Base-by-base conservation (phyloP, 2,113 vertebrate species). In the Ginglymostoma cirratum region DNA sequence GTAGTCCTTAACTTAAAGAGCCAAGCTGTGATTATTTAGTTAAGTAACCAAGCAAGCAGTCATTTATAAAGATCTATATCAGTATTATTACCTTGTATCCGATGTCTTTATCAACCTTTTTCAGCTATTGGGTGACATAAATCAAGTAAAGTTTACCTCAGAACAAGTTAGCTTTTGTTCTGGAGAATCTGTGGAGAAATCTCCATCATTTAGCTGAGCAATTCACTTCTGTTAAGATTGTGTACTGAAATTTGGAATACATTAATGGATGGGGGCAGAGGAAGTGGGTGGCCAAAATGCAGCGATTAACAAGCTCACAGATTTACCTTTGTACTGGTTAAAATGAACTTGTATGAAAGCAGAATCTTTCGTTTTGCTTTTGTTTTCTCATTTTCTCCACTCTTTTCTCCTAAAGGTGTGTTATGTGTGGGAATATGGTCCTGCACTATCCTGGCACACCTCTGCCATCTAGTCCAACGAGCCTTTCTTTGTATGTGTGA, bases 91-190 rank as follows among this genome's bases (percentile, higher is more conserved):
- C 67, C 94, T 95, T 72, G 42, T 30, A 52, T 48, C 67, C 69
- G 67, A 27, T 70, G 27, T 70, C 94, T 48, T 72, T 69, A 48
- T 72, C 42, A 27, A 95, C 93, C 67, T 95, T 72, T 61, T 67
- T 95, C 67, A 76, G 69, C 15, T 24, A 72, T 95, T 95, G 65
- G 42, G 42, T 72, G 45, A 72, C 67, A 95, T 27, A 42, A 93
- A 76, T 95, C 94, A 95, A 69, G 72, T 95, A 70, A 45, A 27
- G 27, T 95, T 95, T 66, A 93, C 94, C 23, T 72, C 69, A 95
- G 21, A 95, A 72, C 94, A 95, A 95, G 27, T 69, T 17, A 72
- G 69, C 27, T 24, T 95, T 95, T 72, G 69, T 72, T 72, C 24
- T 76, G 69, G 21, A 15, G 27, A 52, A 95, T 30, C 67, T 30